A percentile compares a stretch with the other conserved stretches of the same genome.
Conservation (phyloP, 1,140 invertebrate species). For the Eubasilissa regina region DNA sequence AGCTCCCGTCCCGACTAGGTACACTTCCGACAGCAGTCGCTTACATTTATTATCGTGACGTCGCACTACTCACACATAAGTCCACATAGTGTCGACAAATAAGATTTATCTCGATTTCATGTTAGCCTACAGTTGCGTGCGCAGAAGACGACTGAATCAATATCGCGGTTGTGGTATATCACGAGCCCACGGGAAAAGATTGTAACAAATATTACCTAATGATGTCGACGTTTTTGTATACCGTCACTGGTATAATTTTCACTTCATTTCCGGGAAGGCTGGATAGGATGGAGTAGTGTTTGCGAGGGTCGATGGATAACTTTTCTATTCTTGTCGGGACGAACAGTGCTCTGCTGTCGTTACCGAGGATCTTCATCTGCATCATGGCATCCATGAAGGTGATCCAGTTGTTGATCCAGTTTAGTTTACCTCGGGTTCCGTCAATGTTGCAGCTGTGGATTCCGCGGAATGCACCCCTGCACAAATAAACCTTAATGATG, state of each 20-base stretch:
- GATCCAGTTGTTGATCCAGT: constrained; percentile 87
- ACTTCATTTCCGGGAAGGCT: constrained; percentile 70
- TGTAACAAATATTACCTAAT: constrained; percentile 68
- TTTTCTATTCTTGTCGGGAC: constrained; percentile 89
- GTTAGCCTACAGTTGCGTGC: too few relatives aligned
- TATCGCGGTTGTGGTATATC: too few relatives aligned
- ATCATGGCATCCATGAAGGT: constrained; percentile 94
- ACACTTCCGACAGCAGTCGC: too few relatives aligned
- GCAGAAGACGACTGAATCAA: too few relatives aligned
- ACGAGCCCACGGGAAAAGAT: too few relatives aligned
- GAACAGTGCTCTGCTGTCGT: constrained; percentile 82
- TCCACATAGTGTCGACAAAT: too few relatives aligned
- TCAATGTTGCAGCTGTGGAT: constrained; percentile 71
- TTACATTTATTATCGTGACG: too few relatives aligned
- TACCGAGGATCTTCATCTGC: constrained; percentile 87
- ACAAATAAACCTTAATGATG: neutral
- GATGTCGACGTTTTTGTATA: constrained; percentile 66
- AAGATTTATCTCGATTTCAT: too few relatives aligned
- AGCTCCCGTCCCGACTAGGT: too few relatives aligned
- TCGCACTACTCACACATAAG: too few relatives aligned
- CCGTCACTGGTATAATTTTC: constrained; percentile 66
- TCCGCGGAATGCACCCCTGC: constrained; percentile 79
- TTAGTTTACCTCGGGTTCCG: constrained; percentile 66
- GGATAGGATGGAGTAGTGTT: constrained; percentile 74
- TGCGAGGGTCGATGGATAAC: constrained; percentile 83